Base-by-base conservation (phyloP, 2,888 invertebrate genomes). In the Eurytoma adleriae region DNA sequence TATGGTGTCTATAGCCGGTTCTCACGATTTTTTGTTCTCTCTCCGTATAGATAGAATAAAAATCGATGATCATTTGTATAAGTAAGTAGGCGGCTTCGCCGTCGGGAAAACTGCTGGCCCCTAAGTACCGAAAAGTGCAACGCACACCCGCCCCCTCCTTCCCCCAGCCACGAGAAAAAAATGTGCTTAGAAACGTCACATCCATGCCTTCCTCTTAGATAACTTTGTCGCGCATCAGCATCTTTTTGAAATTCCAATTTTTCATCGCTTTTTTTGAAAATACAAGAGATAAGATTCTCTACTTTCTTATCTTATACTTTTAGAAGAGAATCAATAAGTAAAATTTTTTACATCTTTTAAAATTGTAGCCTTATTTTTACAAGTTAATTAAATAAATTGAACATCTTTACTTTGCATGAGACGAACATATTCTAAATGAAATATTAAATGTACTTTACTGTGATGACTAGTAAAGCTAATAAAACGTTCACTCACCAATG, bases 51-150 rank as follows among this genome's bases (percentile, higher is more conserved):
- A 64, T 57, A 68, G 56, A 70, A 69, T 75, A 71, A 78, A 75
- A 81, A 76, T 81, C 57, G 72, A n/a, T 20, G 76, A 72, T 76
- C 75, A 72, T 81, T 81, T 79, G 68, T 81, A 81, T 81, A 78
- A 81, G 70, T 78, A 78, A 78, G 78, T 61, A 64, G 78, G 56
- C 59, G 74, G 70, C 54, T 64, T 64, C 64, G 56, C 24, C 48
- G 48, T 30, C 24, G 30, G 54, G 54, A 74, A 30, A 40, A 52
- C 52, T 72, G 54, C 50, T 62, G 67, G 56, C 61, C 40, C 48
- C 73, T 40, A 74, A 75, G 71, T 72, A 64, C 71, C 61, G 40
- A 72, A 80, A 80, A 72, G 68, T 73, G 73, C 73, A 72, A 20
- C n/a, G 48, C 18, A 52, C 18, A 69, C 13, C 66, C 67, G 68